Evolutionary conservation across 2,113 vertebrate species (phyloP).

Genomic region (Clarias magur): DNA sequence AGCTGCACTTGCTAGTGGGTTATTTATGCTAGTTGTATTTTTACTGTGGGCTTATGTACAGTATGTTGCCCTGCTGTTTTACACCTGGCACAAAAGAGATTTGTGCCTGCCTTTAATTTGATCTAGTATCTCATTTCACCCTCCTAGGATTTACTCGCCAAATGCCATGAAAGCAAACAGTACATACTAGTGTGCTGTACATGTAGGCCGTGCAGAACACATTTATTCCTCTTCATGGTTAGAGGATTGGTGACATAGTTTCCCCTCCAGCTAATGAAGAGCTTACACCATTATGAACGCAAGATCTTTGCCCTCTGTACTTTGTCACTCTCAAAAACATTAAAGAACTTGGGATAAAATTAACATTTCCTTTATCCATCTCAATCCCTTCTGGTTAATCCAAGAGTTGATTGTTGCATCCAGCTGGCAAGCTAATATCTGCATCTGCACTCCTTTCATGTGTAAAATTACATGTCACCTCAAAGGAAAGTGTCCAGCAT

Average conservation of each 20-base stretch:
- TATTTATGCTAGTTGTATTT: neutral
- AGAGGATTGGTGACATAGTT: neutral
- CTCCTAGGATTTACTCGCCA: neutral
- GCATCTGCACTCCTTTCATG: constrained; percentile 49
- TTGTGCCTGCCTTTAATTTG: neutral
- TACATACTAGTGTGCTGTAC: neutral
- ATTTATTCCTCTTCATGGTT: neutral
- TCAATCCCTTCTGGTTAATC: constrained; percentile 29
- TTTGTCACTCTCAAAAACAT: neutral
- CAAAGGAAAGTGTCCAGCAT: constrained; percentile 29
- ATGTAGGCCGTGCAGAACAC: neutral
- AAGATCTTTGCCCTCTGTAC: neutral
- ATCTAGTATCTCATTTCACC: neutral
- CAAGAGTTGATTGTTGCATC: constrained; percentile 31
- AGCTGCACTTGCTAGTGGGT: neutral
- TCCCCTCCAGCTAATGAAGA: neutral
- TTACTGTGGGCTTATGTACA: neutral
- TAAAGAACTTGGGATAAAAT: constrained; percentile 21
- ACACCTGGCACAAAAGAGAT: neutral
- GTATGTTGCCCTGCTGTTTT: neutral
- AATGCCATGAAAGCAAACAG: neutral
- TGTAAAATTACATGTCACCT: constrained; percentile 55
- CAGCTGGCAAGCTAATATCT: constrained; percentile 43
- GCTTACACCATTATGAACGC: neutral
- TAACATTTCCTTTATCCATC: constrained; percentile 26